These are phyloP conservation scores for Elephas maximus DNA, from an alignment of 2,113 vertebrate genomes.

Conservation along the genomic window DNA sequence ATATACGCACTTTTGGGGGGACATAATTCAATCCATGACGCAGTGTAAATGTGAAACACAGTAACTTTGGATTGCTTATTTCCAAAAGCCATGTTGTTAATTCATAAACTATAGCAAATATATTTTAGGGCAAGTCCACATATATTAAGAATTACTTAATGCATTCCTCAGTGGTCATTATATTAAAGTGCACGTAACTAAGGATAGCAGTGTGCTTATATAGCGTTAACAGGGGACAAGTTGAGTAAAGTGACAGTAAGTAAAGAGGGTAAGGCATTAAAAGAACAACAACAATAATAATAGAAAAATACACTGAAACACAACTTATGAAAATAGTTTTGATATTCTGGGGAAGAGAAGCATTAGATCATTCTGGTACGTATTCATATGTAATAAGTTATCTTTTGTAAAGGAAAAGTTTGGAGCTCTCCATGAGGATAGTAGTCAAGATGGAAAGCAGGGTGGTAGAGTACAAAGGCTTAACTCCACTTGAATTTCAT, in stretches of 20 bases:
- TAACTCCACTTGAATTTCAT: neutral
- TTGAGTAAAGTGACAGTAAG: neutral
- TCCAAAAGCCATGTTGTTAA: neutral
- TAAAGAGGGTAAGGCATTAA: neutral
- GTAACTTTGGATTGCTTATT: neutral
- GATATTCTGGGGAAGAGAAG: neutral
- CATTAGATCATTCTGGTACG: neutral
- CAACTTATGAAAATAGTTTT: neutral
- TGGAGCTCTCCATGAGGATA: neutral
- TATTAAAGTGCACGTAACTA: neutral
- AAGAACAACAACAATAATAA: neutral
- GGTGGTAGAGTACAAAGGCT: neutral
- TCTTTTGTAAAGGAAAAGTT: neutral
- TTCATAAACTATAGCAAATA: neutral
- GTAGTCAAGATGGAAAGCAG: neutral
- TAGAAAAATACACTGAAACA: neutral
- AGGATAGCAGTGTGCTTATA: neutral
- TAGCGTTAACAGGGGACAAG: neutral
- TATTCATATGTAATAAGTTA: neutral
- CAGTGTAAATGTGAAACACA: neutral
- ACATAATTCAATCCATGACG: no score
- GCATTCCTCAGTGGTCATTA: neutral
- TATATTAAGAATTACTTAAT: neutral
- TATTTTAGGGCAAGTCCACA: neutral
- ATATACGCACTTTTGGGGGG: no score